Base-by-base conservation (phyloP, 2,797 vertebrate genomes). In the Hydrocynus forskahlii region DNA sequence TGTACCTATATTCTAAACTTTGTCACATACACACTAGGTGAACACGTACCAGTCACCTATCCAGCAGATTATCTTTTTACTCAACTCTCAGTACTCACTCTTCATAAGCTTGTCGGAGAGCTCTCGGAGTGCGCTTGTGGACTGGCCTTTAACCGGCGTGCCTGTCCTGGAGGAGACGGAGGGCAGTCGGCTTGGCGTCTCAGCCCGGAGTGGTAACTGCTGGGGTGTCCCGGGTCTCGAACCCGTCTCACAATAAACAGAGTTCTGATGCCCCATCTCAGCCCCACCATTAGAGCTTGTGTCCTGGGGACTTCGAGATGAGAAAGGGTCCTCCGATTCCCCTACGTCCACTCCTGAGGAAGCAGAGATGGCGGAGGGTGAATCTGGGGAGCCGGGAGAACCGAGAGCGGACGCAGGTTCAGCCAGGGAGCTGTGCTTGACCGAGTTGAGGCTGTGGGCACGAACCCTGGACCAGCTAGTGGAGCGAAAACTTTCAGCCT, bases 81-180 rank as follows among this genome's bases (percentile, higher is more conserved):
- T n/a, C 43, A 5, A 23, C 13, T 50, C 4, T 70, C 23, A 17
- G 17, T 66, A 95, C 98, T 96, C 92, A 99, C 98, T 96, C 95
- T 97, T 99, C 97, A 98, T 98, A 83, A 99, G 94, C 86, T 95
- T 97, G 89, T 95, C 96, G 2, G 96, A 98, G 84, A 98, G 91
- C 78, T 97, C 97, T 83, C 91, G 92, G 76, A 97, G 91, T 81
- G 93, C 94, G 89, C 93, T 95, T 87, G 92, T 92, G 0, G 94
- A 84, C 89, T 92, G 96, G 86, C 87, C 92, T 90, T 95, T 96
- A 72, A 87, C 91, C 64, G 96, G 95, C 48, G 94, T 93, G 10
- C 92, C 91, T 4, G 94, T 93, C 93, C 88, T 95, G 90, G 96
- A 95, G 17, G 43, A 66, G 14, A 74, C 50, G 9, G 82, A 76